phyloP scores from a whole-genome alignment of 2,888 invertebrate species.

The Drosophila neonasuta region DNA sequence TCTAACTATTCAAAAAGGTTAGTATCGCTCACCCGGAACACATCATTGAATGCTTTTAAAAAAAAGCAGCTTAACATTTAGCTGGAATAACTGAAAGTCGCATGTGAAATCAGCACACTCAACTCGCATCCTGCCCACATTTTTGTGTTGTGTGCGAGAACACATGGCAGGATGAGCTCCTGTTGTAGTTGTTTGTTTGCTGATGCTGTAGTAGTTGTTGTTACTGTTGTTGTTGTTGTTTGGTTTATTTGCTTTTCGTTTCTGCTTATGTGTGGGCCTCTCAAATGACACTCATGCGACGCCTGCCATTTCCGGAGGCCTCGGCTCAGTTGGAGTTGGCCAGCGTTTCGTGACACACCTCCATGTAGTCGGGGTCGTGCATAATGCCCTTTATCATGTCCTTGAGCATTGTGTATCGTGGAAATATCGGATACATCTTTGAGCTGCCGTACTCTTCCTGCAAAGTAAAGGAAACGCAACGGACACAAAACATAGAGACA shows the following conservation, averaged over 20 bases:
- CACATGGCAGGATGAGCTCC: background rate
- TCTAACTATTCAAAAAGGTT: constrained; percentile 51
- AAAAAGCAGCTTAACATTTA: constrained; percentile 48
- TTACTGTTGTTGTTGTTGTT: constrained; percentile 18
- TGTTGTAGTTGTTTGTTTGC: constrained; percentile 8
- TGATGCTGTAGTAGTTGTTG: background rate
- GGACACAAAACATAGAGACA: constrained; percentile 22
- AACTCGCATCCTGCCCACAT: constrained; percentile 21
- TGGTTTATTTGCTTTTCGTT: constrained; percentile 23
- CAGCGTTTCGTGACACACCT: constrained; percentile 94
- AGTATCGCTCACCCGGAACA: constrained; percentile 33
- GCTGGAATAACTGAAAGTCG: constrained; percentile 63
- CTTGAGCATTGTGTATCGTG: constrained; percentile 97
- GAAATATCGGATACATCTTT: constrained; percentile 96
- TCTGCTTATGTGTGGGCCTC: constrained; percentile 47
- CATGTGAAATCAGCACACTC: constrained; percentile 51
- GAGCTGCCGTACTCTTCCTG: constrained; percentile 95
- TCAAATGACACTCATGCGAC: constrained; percentile 76
- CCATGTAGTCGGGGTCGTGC: constrained; percentile 98
- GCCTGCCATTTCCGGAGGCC: constrained; percentile 74
- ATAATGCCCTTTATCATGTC: constrained; percentile 98
- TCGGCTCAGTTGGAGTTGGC: constrained; percentile 84
- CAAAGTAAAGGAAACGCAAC: constrained; percentile 16
- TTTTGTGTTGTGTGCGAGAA: constrained; percentile 2
- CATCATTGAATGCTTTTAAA: constrained; percentile 33